Percentiles rank a stretch among this genome's conserved stretches.
phyloP scores from a whole-genome alignment of 2,888 invertebrate species.

The Cryptophagus acutangulus region DNA sequence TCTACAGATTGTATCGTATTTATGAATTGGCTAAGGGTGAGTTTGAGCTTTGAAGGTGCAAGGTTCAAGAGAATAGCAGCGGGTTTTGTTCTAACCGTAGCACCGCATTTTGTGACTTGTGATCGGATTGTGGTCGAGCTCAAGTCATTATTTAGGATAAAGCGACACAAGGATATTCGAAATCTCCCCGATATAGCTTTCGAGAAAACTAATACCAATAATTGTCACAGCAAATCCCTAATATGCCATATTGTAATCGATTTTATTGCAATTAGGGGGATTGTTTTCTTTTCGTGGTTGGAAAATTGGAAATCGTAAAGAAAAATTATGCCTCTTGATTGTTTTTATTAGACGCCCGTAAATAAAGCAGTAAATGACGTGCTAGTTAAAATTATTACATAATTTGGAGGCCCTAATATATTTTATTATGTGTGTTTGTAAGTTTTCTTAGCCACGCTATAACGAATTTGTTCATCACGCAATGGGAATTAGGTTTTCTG shows the following conservation, averaged over 20 bases:
- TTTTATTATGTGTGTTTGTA: too few relatives aligned
- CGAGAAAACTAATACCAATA: conserved; percentile 25
- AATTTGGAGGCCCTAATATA: too few relatives aligned
- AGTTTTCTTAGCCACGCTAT: too few relatives aligned
- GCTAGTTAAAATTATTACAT: too few relatives aligned
- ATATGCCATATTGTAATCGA: conserved; percentile 2
- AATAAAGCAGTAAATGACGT: too few relatives aligned
- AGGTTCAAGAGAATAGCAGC: background rate
- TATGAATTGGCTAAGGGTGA: background rate
- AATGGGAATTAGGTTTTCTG: too few relatives aligned
- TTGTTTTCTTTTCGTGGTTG: too few relatives aligned
- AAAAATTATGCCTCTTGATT: too few relatives aligned
- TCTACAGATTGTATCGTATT: background rate
- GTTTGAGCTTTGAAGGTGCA: background rate
- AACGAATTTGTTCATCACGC: too few relatives aligned
- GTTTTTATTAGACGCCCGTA: too few relatives aligned
- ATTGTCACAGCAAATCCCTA: conserved; percentile 27
- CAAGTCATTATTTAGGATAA: conserved; percentile 35
- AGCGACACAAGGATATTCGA: conserved; percentile 34
- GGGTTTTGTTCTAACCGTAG: background rate
- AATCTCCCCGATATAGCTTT: conserved; percentile 6
- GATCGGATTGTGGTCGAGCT: conserved; percentile 30
- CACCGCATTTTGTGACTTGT: conserved; percentile 22
- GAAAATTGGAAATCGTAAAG: too few relatives aligned
- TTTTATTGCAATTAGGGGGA: too few relatives aligned